Evolutionary conservation across 2,888 invertebrate genomes (phyloP), one percentile per base, ranked within the genome.

Genomic region (Exocentrus adspersus): DNA sequence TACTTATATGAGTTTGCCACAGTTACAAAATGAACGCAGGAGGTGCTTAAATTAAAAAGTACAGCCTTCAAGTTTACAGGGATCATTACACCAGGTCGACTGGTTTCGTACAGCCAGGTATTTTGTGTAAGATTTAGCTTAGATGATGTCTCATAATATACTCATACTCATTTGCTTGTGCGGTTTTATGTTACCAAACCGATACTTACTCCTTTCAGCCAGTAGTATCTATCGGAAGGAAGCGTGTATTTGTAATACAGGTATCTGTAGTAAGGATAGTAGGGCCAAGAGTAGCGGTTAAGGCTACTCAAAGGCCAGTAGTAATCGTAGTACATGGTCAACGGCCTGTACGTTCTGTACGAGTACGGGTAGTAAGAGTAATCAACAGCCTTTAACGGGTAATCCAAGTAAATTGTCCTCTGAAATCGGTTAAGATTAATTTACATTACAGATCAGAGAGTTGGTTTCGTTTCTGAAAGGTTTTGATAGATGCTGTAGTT

Each of bases 141-240:
- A n/a, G n/a, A n/a, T n/a, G n/a, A n/a, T n/a, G n/a, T n/a, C n/a
- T n/a, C n/a, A n/a, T n/a, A n/a, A n/a, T n/a, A n/a, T n/a, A n/a
- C n/a, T n/a, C n/a, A n/a, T n/a, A n/a, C n/a, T n/a, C n/a, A n/a
- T n/a, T n/a, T n/a, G 24, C 3, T 24, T 5, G 4, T 37, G 37
- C 37, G 3, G n/a, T n/a, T n/a, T n/a, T 37, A 37, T 37, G 4
- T 5, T 14, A 12, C 14, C 12, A 37, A 12, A 37, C 37, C 37
- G n/a, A 37, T 72, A 75, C 75, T 75, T 74, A 75, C 75, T 57
- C 69, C 67, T 60, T 75, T 75, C 61, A 75, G 60, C 58, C 72
- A 69, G 58, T 72, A 76, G 53, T 73, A 76, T 64, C 75, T 67
- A 48, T 76, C 76, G 12, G 74, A 74, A 4, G 76, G 76, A 54